phyloP scores from a whole-genome alignment of 2,888 invertebrate genomes.

The Nomada goodeniana region DNA sequence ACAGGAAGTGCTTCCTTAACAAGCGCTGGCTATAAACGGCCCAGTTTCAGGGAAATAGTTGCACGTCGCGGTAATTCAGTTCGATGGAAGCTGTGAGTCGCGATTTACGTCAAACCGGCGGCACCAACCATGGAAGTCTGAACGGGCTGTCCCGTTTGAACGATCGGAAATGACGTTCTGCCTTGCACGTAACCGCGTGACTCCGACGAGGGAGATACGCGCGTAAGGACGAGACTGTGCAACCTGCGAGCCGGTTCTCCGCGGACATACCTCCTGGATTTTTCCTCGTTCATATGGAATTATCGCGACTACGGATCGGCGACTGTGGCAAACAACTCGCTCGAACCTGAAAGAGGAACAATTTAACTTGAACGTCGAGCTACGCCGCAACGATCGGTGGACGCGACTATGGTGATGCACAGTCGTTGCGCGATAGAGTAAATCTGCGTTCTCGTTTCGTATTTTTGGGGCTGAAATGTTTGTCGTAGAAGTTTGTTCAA shows the following conservation, averaged over 20 bases:
- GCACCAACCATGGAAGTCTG: neutral
- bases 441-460: neutral
- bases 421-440: too few species aligned
- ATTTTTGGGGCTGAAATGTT: neutral
- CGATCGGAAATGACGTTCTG: conserved; percentile 7
- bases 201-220: neutral
- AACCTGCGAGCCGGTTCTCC: conserved; percentile 22
- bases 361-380: neutral
- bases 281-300: conserved; percentile 21
- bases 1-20: conserved; percentile 17
- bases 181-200: neutral
- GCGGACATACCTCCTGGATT: conserved; percentile 34
- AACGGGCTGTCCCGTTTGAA: neutral
- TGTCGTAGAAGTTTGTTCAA: neutral
- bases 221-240: neutral
- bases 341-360: neutral
- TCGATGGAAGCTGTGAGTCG: conserved; percentile 4
- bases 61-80: conserved; percentile 1
- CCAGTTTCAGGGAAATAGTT: conserved; percentile 19
- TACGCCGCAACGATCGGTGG: neutral
- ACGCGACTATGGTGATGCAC: too few species aligned
- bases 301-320: neutral
- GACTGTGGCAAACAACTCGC: neutral
- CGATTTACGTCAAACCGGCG: neutral
- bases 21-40: neutral